These are phyloP conservation scores for Telmatherina bonti DNA, from an alignment of 2,797 vertebrate genomes.

Conservation along the genomic window DNA sequence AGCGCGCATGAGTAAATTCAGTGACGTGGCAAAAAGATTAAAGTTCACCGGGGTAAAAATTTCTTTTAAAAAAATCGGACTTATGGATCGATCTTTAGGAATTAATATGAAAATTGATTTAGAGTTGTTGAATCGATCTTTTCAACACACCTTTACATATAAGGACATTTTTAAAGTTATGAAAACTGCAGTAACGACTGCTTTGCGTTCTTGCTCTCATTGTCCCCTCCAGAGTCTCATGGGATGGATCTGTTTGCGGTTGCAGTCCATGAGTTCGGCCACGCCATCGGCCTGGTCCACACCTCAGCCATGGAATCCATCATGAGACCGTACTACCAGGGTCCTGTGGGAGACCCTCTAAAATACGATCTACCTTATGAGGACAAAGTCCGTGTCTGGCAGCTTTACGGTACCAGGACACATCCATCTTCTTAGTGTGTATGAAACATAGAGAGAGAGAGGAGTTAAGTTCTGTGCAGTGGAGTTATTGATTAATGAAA, in stretches of 20 bases:
- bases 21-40: too few relatives aligned
- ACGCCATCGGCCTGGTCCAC: slow-evolving; percentile 95
- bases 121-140: too few relatives aligned
- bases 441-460: slow-evolving; percentile 9
- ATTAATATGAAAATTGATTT: too few relatives aligned
- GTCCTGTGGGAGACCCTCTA: slow-evolving; percentile 95
- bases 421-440: slow-evolving; percentile 8
- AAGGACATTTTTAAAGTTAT: background rate
- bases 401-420: slow-evolving; percentile 89
- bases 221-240: slow-evolving; percentile 83
- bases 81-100: too few relatives aligned
- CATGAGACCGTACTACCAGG: slow-evolving; percentile 98
- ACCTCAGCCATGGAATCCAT: slow-evolving; percentile 92
- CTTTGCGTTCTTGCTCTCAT: background rate
- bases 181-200: background rate
- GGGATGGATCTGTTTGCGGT: slow-evolving; percentile 97
- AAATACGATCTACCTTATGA: slow-evolving; percentile 94
- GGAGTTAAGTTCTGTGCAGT: slow-evolving; percentile 49
- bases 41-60: too few relatives aligned
- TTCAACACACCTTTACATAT: too few relatives aligned
- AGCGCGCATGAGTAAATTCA: too few relatives aligned
- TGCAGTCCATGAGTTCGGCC: slow-evolving; percentile 96
- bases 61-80: too few relatives aligned
- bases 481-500: slow-evolving; percentile 76
- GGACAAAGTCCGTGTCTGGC: slow-evolving; percentile 96